phyloP scores from a whole-genome alignment of 2,113 vertebrate genomes.

The Bubo scandiacus region DNA sequence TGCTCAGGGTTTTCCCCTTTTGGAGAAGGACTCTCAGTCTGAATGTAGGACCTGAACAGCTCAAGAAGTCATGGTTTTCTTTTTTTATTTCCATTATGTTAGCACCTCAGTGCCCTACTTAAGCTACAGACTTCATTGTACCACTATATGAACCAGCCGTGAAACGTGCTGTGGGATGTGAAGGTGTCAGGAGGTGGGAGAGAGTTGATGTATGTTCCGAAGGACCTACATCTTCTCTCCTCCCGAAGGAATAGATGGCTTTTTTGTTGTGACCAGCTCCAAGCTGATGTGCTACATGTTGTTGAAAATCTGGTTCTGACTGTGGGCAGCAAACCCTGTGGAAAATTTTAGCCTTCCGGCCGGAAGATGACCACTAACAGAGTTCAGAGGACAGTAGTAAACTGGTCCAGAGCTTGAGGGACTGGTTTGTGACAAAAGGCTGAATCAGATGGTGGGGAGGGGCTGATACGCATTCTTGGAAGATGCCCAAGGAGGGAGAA shows the following conservation, averaged over 20 bases:
- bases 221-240: not conserved
- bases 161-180: not conserved
- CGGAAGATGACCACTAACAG: not conserved
- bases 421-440: constrained; percentile 22
- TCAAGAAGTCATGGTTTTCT: not conserved
- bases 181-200: not conserved
- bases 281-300: not conserved
- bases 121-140: not conserved
- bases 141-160: rapidly evolving
- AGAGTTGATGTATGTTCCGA: not conserved
- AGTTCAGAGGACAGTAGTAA: not conserved
- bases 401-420: not conserved
- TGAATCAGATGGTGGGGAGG: constrained; percentile 13
- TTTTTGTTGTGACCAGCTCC: not conserved
- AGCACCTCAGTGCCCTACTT: not conserved
- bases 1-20: not conserved
- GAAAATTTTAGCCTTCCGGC: not conserved
- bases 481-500: not conserved
- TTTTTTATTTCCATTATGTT: not conserved
- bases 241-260: not conserved
- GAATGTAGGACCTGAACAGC: not conserved
- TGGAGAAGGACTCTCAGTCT: not conserved
- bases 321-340: not conserved
- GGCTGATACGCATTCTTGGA: not conserved
- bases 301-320: not conserved